Base-by-base conservation (phyloP, 2,888 invertebrate species). In the Drosophila paucipuncta region DNA sequence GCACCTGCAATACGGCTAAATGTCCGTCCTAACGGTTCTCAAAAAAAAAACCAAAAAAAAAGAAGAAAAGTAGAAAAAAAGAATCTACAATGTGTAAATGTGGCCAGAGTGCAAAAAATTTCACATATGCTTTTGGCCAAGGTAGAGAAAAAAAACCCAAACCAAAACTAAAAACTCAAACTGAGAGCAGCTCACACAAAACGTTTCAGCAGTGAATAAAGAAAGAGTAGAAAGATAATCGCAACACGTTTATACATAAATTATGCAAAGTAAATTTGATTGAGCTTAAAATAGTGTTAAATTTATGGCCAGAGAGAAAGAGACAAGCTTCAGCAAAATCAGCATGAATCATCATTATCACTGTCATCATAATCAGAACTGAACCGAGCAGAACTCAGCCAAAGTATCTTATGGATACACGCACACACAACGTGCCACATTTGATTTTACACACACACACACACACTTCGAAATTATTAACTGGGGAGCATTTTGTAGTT, bases 401-500 rank as follows among this genome's bases (percentile, higher is more conserved):
- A 49, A 69, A 69, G 77, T 76, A 73, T 73, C 65, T 81, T 35
- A 49, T 47, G 80, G 78, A 74, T 74, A 60, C 70, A 57, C 55
- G 52, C 60, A 54, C 59, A 41, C 39, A 57, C 72, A 59, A 77
- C 49, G 68, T 75, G 73, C 66, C 43, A 73, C 75, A 86, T 91
- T 89, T 91, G 90, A 92, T 90, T 91, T 90, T 88, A 85, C 88
- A 89, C 22, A 49, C 82, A 88, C 91, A 85, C 88, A 89, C 22
- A 49, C 82, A 88, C 91, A 83, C 85, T 85, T 84, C 71, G 80
- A 83, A 85, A 92, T 91, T 88, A 88, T 86, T 91, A 91, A 90
- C 92, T 91, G 85, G 91, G 92, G 91, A 92, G 91, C 87, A 91
- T 91, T 91, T 92, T 91, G 88, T 86, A 82, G 80, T 91, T 91